Evolutionary conservation across 1,140 invertebrate genomes (phyloP).

Genomic region (Drosophila ercepeae): DNA sequence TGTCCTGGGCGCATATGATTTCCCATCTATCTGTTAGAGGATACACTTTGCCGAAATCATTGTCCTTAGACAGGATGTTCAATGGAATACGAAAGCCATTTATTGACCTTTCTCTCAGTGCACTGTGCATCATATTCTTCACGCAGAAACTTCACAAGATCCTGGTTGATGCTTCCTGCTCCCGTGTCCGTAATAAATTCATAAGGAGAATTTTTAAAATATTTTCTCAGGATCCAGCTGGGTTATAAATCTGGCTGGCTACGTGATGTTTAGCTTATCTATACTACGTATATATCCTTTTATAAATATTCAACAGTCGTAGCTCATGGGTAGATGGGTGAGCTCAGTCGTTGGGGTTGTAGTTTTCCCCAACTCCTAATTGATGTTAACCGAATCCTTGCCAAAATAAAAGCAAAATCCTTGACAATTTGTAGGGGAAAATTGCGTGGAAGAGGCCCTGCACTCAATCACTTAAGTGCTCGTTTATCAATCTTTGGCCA

Average conservation of each 20-base stretch:
- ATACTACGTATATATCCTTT: slow-evolving; percentile 19
- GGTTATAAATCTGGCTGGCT: slow-evolving; percentile 47
- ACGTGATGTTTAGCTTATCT: slow-evolving; percentile 57
- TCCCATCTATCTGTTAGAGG: slow-evolving; percentile 15
- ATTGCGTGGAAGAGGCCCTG: slow-evolving; percentile 45
- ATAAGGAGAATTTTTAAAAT: slow-evolving; percentile 74
- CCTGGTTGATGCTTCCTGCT: slow-evolving; percentile 12
- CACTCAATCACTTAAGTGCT: slow-evolving; percentile 64
- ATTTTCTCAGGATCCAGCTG: slow-evolving; percentile 30
- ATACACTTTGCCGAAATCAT: background rate
- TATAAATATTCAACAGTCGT: slow-evolving; percentile 68
- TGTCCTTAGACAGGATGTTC: background rate
- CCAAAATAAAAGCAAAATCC: slow-evolving; percentile 6
- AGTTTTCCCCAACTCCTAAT: slow-evolving; percentile 42
- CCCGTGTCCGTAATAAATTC: slow-evolving; percentile 64
- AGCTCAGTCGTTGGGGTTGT: background rate
- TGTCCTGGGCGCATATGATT: slow-evolving; percentile 69
- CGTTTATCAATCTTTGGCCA: slow-evolving; percentile 49
- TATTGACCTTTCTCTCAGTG: slow-evolving; percentile 2
- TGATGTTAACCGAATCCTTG: slow-evolving; percentile 49
- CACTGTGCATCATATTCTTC: slow-evolving; percentile 44
- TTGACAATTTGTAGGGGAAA: slow-evolving; percentile 46
- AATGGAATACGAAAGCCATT: background rate
- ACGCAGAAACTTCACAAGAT: slow-evolving; percentile 32
- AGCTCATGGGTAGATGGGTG: slow-evolving; percentile 22